These are phyloP conservation scores for Ariolimax columbianus DNA, from an alignment of 2,888 invertebrate species.

Conservation along the genomic window DNA sequence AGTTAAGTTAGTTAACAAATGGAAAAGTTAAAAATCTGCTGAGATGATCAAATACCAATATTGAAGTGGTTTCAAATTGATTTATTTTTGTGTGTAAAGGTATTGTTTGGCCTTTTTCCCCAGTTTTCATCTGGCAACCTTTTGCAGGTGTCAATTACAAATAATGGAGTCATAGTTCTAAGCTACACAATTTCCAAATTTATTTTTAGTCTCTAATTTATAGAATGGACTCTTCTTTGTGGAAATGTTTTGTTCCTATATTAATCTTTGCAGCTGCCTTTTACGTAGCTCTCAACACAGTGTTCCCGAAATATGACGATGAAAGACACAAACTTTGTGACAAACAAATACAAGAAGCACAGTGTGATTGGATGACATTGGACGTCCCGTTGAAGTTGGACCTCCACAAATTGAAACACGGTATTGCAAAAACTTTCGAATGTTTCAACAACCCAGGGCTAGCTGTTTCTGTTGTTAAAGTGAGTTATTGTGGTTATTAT, in stretches of 20 bases:
- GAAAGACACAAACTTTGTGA: not conserved
- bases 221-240: not conserved
- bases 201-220: not conserved
- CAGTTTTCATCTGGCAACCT: no score
- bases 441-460: conserved; percentile 10
- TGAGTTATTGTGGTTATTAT: not conserved
- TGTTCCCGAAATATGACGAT: not conserved
- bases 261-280: not conserved
- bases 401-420: conserved; percentile 12
- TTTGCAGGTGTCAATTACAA: no score
- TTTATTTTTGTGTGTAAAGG: no score
- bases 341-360: not conserved
- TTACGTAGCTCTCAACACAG: not conserved
- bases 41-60: no score
- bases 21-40: no score
- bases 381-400: no score
- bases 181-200: no score
- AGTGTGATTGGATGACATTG: no score
- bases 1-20: no score
- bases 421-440: not conserved
- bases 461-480: conserved; percentile 11
- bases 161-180: no score
- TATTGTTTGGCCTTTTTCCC: no score
- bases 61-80: no score
- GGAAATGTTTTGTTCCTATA: not conserved